These are phyloP conservation scores for Cariama cristata DNA, from an alignment of 2,113 vertebrate genomes.

Conservation along the genomic window DNA sequence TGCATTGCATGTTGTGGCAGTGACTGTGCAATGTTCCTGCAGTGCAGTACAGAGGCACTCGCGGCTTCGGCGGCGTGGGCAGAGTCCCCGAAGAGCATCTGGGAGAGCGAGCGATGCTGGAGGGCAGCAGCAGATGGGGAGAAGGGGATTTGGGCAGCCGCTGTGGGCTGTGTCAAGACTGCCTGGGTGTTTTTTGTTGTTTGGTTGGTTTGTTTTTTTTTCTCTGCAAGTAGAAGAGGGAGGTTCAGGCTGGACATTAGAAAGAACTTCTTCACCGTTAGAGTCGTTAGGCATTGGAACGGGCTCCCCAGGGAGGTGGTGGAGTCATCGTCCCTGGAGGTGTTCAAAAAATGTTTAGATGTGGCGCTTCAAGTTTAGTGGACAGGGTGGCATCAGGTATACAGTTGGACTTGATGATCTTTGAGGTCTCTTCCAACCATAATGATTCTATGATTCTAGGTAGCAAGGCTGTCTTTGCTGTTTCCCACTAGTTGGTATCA, in stretches of 20 bases:
- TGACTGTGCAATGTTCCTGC: constrained; percentile 93
- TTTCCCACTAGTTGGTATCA: neutral
- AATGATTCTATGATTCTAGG: too few species aligned
- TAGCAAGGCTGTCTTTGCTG: neutral
- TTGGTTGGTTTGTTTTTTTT: neutral
- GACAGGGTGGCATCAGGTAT: too few species aligned
- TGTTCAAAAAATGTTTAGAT: too few species aligned
- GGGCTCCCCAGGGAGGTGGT: too few species aligned
- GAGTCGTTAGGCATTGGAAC: too few species aligned
- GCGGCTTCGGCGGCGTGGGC: neutral
- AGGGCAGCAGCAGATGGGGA: constrained; percentile 22
- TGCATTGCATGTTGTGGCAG: constrained; percentile 96
- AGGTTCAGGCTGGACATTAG: too few species aligned
- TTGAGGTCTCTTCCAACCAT: too few species aligned
- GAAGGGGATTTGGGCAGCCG: neutral
- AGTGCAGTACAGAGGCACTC: constrained; percentile 94
- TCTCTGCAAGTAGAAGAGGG: neutral
- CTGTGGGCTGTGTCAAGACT: neutral
- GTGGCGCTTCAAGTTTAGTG: too few species aligned
- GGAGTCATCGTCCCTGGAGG: too few species aligned
- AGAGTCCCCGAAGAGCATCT: neutral
- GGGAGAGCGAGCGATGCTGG: neutral
- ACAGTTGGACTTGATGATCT: too few species aligned
- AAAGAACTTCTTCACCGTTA: too few species aligned
- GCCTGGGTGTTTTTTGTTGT: too few species aligned